Evolutionary conservation across 2,888 invertebrate genomes (phyloP), one percentile per base, ranked within the genome.

Genomic region (Automeris io): DNA sequence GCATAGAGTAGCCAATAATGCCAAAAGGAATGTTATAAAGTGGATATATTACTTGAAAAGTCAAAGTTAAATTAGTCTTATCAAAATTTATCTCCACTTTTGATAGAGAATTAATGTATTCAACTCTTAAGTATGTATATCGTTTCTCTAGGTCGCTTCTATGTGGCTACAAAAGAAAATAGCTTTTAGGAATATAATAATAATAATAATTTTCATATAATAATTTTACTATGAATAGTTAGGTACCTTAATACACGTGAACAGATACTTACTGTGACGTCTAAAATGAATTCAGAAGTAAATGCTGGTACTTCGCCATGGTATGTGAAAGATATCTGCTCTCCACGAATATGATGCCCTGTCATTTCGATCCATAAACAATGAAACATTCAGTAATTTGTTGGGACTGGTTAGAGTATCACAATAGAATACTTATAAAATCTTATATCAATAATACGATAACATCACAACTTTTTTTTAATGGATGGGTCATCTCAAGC

Each of bases 11-110:
- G 9, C 64, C 72, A 2, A 57, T 29, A 11, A 70, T 39, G 26
- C 55, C 64, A 19, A 51, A 47, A 11, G 56, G 56, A 31, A 59
- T 65, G 3, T 37, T 33, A 2, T 52, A 23, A 12, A 68, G 61
- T 5, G 75, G 74, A 33, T 54, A 65, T 32, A 49, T 47, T 25
- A 67, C 38, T 9, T 47, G 24, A 41, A 74, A 62, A 3, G 39
- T 41, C 3, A 74, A 7, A 0, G 26, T 34, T 0, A 37, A 41
- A 6, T 22, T 43, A 0, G 36, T 22, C 6, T 45, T 42, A 25
- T 63, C 31, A 29, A 49, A 71, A 0, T 13, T 33, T 18, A 70
- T 32, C 0, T 35, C 18, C 4, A 71, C 52, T 19, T 24, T 19
- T 1, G 66, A 57, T 18, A 63, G n/a, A 2, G 43, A 12, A 43